Evolutionary conservation across 2,888 invertebrate genomes (phyloP), one percentile per base, ranked within the genome.

Genomic region (Agrypnus murinus): DNA sequence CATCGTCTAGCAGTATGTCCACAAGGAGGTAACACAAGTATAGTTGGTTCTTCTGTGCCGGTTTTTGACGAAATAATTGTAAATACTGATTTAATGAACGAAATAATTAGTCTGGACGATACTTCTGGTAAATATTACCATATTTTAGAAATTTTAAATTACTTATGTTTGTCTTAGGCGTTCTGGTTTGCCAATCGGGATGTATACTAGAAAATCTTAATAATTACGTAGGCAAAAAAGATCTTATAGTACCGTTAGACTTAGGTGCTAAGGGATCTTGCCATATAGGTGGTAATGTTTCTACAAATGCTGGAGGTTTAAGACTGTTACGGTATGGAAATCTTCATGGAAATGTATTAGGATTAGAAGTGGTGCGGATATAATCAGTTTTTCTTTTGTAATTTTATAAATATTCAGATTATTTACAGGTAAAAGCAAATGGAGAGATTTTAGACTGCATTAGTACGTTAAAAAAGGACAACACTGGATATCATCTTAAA

Each of bases 21-120:
- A 0, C 96, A 97, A 85, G 95, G 95, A 36, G 97, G 97, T 10
- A 97, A 97, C 84, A 98, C 97, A 0, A 95, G 98, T 0, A 87
- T 98, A 10, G 97, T 97, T 1, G 98, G 98, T 2, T 98, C 98
- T 0, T 94, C 95, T 46, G 95, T 97, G 2, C 98, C 99, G 0
- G 95, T 99, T 5, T 97, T 96, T 86, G 99, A 99, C 86, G 99
- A 99, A 88, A 91, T 99, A 65, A 90, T 99, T 0, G 80, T 99
- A 5, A 96, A 94, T 25, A 91, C 94, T 72, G 89, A 90, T 65
- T 88, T 94, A 5, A 93, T 99, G 92, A 95, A 98, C 84, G 88
- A 93, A 79, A 91, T 98, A 65, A 89, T 95, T 50, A 90, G 89
- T 65, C 87, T 98, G 53, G 95, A 98, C 86, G 91, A 92, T 80